phyloP scores from a whole-genome alignment of 2,113 vertebrate species.

The Gavia stellata region DNA sequence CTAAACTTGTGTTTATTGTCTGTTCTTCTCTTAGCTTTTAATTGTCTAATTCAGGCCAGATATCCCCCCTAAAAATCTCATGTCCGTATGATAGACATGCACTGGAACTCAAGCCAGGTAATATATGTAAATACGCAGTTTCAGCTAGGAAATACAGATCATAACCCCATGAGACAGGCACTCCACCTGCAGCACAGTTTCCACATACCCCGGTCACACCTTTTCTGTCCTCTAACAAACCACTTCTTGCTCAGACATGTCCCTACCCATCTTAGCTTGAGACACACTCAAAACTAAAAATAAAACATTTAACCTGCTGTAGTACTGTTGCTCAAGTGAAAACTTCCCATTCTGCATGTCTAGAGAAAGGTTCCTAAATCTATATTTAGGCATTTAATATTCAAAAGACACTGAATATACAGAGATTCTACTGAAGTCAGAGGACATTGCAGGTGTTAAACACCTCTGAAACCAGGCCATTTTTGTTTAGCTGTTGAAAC shows the following conservation, averaged over 20 bases:
- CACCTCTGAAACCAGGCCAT: not conserved
- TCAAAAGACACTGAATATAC: not conserved
- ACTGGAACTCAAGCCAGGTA: not conserved
- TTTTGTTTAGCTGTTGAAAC: not conserved
- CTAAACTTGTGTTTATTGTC: not conserved
- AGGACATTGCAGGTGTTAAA: not conserved
- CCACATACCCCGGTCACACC: too few species aligned
- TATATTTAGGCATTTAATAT: not conserved
- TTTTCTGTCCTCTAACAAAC: not conserved
- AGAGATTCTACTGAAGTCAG: not conserved
- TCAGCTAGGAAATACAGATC: not conserved
- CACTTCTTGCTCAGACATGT: not conserved
- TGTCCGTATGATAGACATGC: not conserved
- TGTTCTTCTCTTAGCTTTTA: not conserved
- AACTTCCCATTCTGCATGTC: not conserved
- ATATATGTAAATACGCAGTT: not conserved
- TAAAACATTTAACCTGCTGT: not conserved
- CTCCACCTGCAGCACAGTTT: not conserved
- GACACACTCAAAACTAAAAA: not conserved
- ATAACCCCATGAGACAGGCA: not conserved
- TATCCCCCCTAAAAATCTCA: not conserved
- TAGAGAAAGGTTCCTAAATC: not conserved
- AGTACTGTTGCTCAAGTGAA: not conserved
- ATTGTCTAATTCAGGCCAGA: not conserved
- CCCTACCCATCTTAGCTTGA: not conserved